Base-by-base conservation (phyloP, 2,888 invertebrate genomes). In the Lypha dubia region DNA sequence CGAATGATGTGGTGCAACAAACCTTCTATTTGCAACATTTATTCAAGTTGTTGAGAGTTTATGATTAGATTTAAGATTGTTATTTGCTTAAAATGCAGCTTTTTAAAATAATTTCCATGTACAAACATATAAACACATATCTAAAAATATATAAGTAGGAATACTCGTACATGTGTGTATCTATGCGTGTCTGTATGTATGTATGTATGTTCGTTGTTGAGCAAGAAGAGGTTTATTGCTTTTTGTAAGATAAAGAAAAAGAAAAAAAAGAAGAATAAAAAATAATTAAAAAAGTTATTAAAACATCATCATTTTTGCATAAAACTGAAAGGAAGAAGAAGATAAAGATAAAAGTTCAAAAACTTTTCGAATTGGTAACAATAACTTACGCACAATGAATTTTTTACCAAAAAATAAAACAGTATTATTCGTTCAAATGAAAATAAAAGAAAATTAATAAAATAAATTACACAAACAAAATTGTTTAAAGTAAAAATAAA, bases 221-320 rank as follows among this genome's bases (percentile, higher is more conserved):
- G 32, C 53, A 75, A 75, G 65, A 56, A 38, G 41, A 28, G 56
- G 38, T 56, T 75, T 75, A 41, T 81, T 75, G 41, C 53, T 68
- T 38, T 41, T 58, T 38, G 51, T 5, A 62, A 53, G 41, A 63
- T 67, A 60, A 53, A 35, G 68, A 68, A 62, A 62, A 35, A 63
- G 2, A 28, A 28, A 5, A 28, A 28, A 28, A 28, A 28, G 5
- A 5, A 28, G 5, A 28, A 28, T 2, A 28, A 68, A 56, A 75
- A 51, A 75, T 81, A 81, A 81, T 81, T 81, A 81, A 81, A 81
- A 81, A 81, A 81, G 74, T 75, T 81, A 49, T 81, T 74, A 68
- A 74, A 75, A 68, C 80, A 74, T 62, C 68, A 75, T 74, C 62
- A 60, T 62, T 53, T 68, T 56, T 51, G 35, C 38, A 51, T 32